Percentiles rank a stretch among this genome's conserved stretches.
phyloP scores from a whole-genome alignment of 2,888 invertebrate genomes.

The Sepioteuthis lessoniana region DNA sequence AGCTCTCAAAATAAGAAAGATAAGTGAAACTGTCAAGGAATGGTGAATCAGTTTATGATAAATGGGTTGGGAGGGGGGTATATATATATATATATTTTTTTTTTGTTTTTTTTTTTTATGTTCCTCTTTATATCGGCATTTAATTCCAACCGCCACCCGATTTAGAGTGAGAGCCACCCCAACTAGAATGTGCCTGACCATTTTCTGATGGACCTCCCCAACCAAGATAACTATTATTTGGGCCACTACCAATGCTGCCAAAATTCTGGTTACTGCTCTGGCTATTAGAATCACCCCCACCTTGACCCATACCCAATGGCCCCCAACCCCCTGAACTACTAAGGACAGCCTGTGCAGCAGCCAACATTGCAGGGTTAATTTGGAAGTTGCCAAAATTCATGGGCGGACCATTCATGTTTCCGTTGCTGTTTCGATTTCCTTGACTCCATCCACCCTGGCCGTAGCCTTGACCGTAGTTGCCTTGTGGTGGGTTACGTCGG shows the following conservation, averaged over 20 bases:
- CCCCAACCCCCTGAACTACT: slow-evolving; percentile 61
- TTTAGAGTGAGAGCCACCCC: slow-evolving; percentile 55
- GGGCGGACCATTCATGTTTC: slow-evolving; percentile 47
- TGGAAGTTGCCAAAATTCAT: slow-evolving; percentile 67
- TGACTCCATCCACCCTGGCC: slow-evolving; percentile 50
- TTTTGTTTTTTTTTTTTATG: background rate
- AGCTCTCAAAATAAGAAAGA: slow-evolving; percentile 23
- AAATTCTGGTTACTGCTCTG: slow-evolving; percentile 62
- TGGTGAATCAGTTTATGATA: slow-evolving; percentile 38
- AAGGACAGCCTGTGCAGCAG: slow-evolving; percentile 69
- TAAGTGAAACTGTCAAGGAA: slow-evolving; percentile 39
- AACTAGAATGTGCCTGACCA: slow-evolving; percentile 55
- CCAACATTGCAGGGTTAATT: slow-evolving; percentile 68
- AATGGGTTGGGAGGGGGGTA: background rate
- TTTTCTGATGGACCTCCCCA: slow-evolving; percentile 63
- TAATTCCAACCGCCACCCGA: slow-evolving; percentile 57
- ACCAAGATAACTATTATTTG: slow-evolving; percentile 62
- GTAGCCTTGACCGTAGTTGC: slow-evolving; percentile 51
- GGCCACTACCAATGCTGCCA: slow-evolving; percentile 63
- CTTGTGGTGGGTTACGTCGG: slow-evolving; percentile 49
- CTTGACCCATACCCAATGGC: slow-evolving; percentile 46
- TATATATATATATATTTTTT: background rate
- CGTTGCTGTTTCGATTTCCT: slow-evolving; percentile 45
- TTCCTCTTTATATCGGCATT: slow-evolving; percentile 36
- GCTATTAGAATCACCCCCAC: slow-evolving; percentile 57